Base-by-base conservation (phyloP, 1,140 invertebrate species). In the Monochamus saltuarius region DNA sequence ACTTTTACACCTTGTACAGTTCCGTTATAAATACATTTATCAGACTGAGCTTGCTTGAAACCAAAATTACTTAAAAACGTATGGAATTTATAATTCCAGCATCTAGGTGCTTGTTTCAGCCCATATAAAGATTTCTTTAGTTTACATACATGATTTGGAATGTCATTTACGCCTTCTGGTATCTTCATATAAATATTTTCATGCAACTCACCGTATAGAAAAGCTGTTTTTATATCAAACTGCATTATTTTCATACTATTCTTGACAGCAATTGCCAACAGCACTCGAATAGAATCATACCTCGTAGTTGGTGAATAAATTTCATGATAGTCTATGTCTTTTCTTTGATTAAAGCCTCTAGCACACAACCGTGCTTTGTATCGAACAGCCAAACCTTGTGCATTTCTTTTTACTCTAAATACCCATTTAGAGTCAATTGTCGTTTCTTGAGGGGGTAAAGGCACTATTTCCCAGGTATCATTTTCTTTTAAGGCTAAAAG, bases 121-220 rank as follows among this genome's bases (percentile, higher is more conserved):
- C 22, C 22, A 29, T 29, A 29, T 29, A 29, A 6, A 3, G 22
- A 29, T 29, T 29, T 29, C 22, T 29, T 29, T 29, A 29, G 6
- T 6, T 29, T 29, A 29, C 22, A 29, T 3, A 29, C 22, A 29
- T 29, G 6, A 6, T 29, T 29, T 29, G 2, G 22, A 6, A 6
- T 29, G 6, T 29, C 22, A 29, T 29, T 29, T 29, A 16, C 16
- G 7, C 72, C 74, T 45, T 64, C 62, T 45, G 77, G 77, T 69
- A 64, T 74, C 43, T 65, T 62, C 73, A 80, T 78, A 69, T 67
- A 81, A 11, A 80, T 66, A 7, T 65, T 64, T 65, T 81, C 77
- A 11, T 77, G 62, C 37, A 77, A 68, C 39, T 68, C 60, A 11
- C 72, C 79, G 68, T 80, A 73, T 61, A 77, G 69, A 64, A 77